Evolutionary conservation across 1,140 invertebrate genomes (phyloP).

Genomic region (Teleogryllus occipitalis): DNA sequence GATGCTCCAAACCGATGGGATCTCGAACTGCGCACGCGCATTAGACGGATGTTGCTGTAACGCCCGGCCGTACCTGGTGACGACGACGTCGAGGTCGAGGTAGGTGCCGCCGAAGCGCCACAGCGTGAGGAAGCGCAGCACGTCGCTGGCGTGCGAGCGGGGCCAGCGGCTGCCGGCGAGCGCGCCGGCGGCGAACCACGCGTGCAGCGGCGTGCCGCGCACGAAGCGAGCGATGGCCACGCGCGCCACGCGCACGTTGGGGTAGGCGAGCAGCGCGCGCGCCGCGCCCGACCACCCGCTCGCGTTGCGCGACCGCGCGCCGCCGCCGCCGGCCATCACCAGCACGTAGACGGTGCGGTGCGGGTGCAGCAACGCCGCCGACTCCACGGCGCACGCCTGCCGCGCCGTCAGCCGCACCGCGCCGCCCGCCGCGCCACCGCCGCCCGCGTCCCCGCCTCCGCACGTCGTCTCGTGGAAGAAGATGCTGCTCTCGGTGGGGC

Average conservation of each 20-base stretch:
- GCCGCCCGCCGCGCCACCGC: too few relatives aligned
- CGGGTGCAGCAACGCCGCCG: not conserved
- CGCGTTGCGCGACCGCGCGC: not conserved
- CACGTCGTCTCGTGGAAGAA: constrained; percentile 8
- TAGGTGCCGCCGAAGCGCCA: constrained; percentile 73
- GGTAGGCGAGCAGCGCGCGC: not conserved
- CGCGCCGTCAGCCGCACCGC: not conserved
- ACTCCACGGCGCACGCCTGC: constrained; percentile 14
- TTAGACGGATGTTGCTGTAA: too few relatives aligned
- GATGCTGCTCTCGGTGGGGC: constrained; percentile 2
- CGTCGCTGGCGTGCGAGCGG: constrained; percentile 54
- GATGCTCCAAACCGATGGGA: too few relatives aligned
- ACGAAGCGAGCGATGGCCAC: constrained; percentile 37
- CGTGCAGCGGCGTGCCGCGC: constrained; percentile 49
- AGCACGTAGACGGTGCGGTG: not conserved
- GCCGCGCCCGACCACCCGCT: not conserved
- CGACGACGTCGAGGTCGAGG: constrained; percentile 65
- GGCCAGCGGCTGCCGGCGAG: constrained; percentile 39
- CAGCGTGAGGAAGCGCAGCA: constrained; percentile 58
- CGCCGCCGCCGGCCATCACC: not conserved
- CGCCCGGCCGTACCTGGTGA: constrained; percentile 40
- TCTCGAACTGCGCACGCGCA: too few relatives aligned
- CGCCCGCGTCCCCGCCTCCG: not conserved
- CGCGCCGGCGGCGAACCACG: constrained; percentile 44
- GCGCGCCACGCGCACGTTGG: constrained; percentile 2